Conservation (phyloP, 2,888 invertebrate genomes). For the Campaea margaritaria region DNA sequence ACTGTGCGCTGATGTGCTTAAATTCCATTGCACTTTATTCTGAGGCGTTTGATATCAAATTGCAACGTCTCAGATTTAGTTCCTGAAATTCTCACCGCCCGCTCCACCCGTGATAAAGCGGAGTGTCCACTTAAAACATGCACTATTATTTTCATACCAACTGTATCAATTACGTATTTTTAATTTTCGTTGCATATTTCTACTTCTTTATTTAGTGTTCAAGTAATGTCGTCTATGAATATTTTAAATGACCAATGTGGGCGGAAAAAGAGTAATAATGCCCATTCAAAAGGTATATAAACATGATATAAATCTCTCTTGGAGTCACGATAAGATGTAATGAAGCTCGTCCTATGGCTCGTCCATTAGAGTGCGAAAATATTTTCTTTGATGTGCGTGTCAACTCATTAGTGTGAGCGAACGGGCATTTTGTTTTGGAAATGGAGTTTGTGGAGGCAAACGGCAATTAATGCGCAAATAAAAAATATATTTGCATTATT, state of each 20-base stretch:
- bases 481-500: not conserved
- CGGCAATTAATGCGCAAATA: slow-evolving; percentile 11
- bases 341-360: slow-evolving; percentile 12
- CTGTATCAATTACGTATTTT: slow-evolving; percentile 12
- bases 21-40: slow-evolving; percentile 18
- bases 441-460: slow-evolving; percentile 25
- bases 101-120: slow-evolving; percentile 1
- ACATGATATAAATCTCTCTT: slow-evolving; percentile 28
- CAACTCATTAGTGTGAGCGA: slow-evolving; percentile 21
- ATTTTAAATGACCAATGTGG: slow-evolving; percentile 9
- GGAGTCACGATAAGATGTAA: slow-evolving; percentile 28
- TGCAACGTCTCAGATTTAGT: slow-evolving; percentile 8
- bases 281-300: slow-evolving; percentile 23
- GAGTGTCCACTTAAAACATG: slow-evolving; percentile 2
- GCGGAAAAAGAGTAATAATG: slow-evolving; percentile 15
- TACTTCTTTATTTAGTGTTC: not conserved
- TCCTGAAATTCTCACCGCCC: slow-evolving; percentile 4
- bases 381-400: slow-evolving; percentile 35
- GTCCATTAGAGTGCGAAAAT: slow-evolving; percentile 29
- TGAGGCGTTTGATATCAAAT: slow-evolving; percentile 7
- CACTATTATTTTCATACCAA: slow-evolving; percentile 7
- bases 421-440: slow-evolving; percentile 21
- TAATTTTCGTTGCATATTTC: slow-evolving; percentile 18
- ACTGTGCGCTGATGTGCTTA: slow-evolving; percentile 9
- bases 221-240: slow-evolving; percentile 1